These are phyloP conservation scores for Tyrophagus putrescentiae DNA, from an alignment of 1,140 invertebrate genomes.

Conservation along the genomic window DNA sequence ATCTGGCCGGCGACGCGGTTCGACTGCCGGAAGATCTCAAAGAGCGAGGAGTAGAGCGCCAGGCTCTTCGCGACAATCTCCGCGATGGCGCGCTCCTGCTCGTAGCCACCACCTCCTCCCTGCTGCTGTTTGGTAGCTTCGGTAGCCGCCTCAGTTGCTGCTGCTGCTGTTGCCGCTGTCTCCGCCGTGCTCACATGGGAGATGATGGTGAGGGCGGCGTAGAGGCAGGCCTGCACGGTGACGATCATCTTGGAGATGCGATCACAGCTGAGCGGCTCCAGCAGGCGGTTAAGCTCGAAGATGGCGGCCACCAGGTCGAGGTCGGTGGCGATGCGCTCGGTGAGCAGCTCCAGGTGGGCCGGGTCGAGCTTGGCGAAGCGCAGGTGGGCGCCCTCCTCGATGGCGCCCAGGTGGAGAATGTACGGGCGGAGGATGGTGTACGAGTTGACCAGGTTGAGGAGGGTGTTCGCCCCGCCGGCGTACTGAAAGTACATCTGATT, in stretches of 20 bases:
- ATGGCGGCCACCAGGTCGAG: constrained; percentile 64
- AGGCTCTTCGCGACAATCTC: constrained; percentile 39
- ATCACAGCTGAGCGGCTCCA: constrained; percentile 65
- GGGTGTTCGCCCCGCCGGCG: constrained; percentile 55
- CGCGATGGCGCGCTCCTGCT: constrained; percentile 33
- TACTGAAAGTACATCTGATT: constrained; percentile 47
- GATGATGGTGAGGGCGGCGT: constrained; percentile 55
- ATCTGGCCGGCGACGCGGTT: constrained; percentile 71
- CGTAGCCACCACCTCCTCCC: constrained; percentile 35
- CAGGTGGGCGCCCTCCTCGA: constrained; percentile 47
- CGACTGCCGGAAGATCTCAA: constrained; percentile 60
- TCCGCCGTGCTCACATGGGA: constrained; percentile 49
- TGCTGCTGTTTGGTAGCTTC: constrained; percentile 31
- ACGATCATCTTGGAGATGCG: constrained; percentile 60
- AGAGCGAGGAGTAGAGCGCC: constrained; percentile 64
- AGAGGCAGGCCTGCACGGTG: constrained; percentile 59
- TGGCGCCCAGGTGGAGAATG: constrained; percentile 51
- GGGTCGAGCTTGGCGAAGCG: constrained; percentile 55
- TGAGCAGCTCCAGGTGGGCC: constrained; percentile 47
- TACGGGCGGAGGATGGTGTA: constrained; percentile 59
- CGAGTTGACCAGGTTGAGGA: constrained; percentile 59
- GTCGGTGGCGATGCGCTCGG: constrained; percentile 60
- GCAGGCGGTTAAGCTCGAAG: constrained; percentile 55
- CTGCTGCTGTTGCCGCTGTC: constrained; percentile 45
- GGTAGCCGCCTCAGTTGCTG: constrained; percentile 30